phyloP scores from a whole-genome alignment of 2,797 vertebrate genomes.

The Bovichtus variegatus region DNA sequence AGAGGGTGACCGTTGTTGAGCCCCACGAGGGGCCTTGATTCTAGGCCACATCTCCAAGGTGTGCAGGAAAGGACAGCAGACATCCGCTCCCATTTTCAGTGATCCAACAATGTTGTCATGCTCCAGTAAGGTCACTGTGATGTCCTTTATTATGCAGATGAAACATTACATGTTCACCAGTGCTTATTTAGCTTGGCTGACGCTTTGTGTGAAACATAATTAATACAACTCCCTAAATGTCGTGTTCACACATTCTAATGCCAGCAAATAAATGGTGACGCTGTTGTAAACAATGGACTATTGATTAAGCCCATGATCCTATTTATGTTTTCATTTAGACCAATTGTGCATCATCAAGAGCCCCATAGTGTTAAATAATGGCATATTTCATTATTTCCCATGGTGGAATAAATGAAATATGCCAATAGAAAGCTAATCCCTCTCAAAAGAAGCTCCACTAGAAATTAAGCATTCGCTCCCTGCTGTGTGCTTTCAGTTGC shows the following conservation, averaged over 20 bases:
- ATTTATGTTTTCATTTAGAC: conserved; percentile 59
- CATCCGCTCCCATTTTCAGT: conserved; percentile 49
- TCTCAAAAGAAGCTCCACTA: conserved; percentile 43
- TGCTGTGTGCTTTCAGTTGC: conserved; percentile 45
- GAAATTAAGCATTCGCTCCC: conserved; percentile 53
- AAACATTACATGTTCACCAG: conserved; percentile 2
- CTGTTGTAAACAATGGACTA: conserved; percentile 43
- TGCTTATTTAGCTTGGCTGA: conserved; percentile 30
- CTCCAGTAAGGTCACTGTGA: conserved; percentile 23
- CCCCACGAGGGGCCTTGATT: conserved; percentile 57
- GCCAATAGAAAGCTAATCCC: conserved; percentile 51
- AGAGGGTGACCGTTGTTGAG: conserved; percentile 36
- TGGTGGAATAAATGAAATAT: conserved; percentile 47
- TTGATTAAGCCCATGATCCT: conserved; percentile 55
- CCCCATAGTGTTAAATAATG: conserved; percentile 52
- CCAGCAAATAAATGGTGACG: conserved; percentile 30
- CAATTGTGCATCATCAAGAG: conserved; percentile 36
- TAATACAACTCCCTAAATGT: conserved; percentile 30
- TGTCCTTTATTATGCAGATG: conserved; percentile 22
- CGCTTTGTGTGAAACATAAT: conserved; percentile 36
- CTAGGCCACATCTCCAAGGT: conserved; percentile 71
- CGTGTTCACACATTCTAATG: conserved; percentile 21
- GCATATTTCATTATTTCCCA: conserved; percentile 53
- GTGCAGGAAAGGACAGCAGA: conserved; percentile 49
- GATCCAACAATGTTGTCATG: conserved; percentile 22